Evolutionary conservation across 2,888 invertebrate genomes (phyloP).

Genomic region (Crossocerus cetratus): DNA sequence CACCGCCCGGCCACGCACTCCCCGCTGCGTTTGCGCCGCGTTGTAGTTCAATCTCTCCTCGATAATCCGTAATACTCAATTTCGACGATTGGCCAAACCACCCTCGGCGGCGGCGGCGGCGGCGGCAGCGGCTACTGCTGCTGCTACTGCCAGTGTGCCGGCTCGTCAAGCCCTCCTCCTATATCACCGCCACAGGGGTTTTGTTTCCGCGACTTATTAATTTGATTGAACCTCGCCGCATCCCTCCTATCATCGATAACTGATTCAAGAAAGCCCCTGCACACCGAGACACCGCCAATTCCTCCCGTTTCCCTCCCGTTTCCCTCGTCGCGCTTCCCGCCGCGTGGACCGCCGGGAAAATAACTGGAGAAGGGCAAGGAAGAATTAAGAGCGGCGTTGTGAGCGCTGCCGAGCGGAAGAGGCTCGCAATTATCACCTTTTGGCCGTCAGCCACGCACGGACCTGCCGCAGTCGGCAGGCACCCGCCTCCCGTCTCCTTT

Average conservation of each 20-base stretch:
- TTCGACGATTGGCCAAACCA: slow-evolving; percentile 71
- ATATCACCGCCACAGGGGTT: slow-evolving; percentile 56
- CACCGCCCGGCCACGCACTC: too few relatives aligned
- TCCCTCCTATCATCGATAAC: slow-evolving; percentile 34
- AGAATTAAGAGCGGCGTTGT: too few relatives aligned
- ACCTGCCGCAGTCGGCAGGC: slow-evolving; percentile 12
- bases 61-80: slow-evolving; percentile 75
- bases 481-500: too few relatives aligned
- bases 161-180: slow-evolving; percentile 4
- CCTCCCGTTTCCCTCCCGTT: neutral
- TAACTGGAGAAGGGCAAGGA: too few relatives aligned
- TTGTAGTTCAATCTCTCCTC: slow-evolving; percentile 43
- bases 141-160: slow-evolving; percentile 8
- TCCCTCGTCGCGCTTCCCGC: neutral
- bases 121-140: slow-evolving; percentile 52
- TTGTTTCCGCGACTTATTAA: slow-evolving; percentile 75
- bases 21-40: slow-evolving; percentile 9
- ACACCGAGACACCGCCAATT: neutral
- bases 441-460: slow-evolving; percentile 10
- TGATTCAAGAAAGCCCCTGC: slow-evolving; percentile 29
- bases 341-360: too few relatives aligned
- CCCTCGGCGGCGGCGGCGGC: slow-evolving; percentile 66
- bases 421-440: slow-evolving; percentile 50
- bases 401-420: neutral
- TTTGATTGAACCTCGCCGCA: slow-evolving; percentile 70